Evolutionary conservation across 2,888 invertebrate species (phyloP), one percentile per base, ranked within the genome.

Genomic region (Mimachlamys varia): DNA sequence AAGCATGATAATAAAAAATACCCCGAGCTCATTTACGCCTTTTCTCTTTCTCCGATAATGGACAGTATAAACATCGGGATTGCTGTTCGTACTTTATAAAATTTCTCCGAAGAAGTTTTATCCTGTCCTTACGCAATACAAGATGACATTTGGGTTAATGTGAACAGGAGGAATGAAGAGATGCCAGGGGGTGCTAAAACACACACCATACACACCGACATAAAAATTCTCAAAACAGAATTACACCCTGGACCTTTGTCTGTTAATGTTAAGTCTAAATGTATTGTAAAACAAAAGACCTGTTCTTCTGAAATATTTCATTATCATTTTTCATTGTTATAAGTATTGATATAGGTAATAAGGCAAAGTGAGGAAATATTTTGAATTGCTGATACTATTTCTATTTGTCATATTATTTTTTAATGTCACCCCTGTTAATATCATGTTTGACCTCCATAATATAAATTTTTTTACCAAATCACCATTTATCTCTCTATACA

Each of bases 1-100:
- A 76, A 76, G 4, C 76, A 76, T 27, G 76, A 76, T 33, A 76
- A 76, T 76, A 76, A 76, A 76, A 76, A 76, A 76, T 27, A 76
- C 27, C 22, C 33, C 15, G 76, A 33, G 76, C 76, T 76, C 76
- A 76, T 76, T 76, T 76, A 76, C 76, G 76, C 76, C 76, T 76
- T 76, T 76, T 33, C 76, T 76, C 27, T 76, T 33, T 76, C 33
- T 27, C 76, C 27, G 76, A 76, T 76, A 76, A 76, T 76, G 76
- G 76, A 1, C 76, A 76, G 13, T 76, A 76, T 76, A 76, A 76
- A 76, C 76, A 76, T 76, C 0, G 76, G 76, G 76, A 76, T 76
- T 33, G 33, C 76, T 76, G 76, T 76, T 76, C 33, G 15, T 33
- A 33, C 76, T 33, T 76, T 76, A 76, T 76, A 76, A 76, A 76